Base-by-base conservation (phyloP, 1,140 invertebrate genomes). In the Atta cephalotes region DNA sequence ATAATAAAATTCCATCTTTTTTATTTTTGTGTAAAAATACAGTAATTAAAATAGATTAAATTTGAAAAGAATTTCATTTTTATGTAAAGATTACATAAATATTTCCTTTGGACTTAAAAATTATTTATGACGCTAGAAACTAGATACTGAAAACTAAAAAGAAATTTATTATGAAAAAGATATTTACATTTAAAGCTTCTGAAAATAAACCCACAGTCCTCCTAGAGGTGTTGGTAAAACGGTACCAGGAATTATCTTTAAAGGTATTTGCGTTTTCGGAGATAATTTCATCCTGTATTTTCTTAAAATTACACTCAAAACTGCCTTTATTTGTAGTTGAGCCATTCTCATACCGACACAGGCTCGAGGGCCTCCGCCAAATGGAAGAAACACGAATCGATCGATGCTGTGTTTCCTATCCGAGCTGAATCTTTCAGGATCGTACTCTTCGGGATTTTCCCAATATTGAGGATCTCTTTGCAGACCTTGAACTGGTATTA, bases 401-500 rank as follows among this genome's bases (percentile, higher is more conserved):
- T 45, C 35, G 74, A 77, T 58, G 25, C 5, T 56, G 9, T 35
- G 16, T 28, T 93, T 93, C 18, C 94, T 93, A 14, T 92, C 91
- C 39, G 39, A 10, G 9, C 9, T 45, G 90, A 97, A 97, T 86
- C 96, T 92, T 74, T 97, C 96, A 0, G 97, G 97, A 93, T 97
- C 95, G 90, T 97, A 97, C n/a, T 91, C 92, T 6, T 96, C 94
- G 0, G 97, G 97, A 66, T 97, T 93, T 3, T 96, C 94, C 91
- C 95, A 97, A 60, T 95, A 94, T 51, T 96, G 71, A 0, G 95
- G 92, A 90, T 97, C 95, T 21, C 80, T 78, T 12, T 95, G 95
- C 3, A 96, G 76, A 5, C 65, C 91, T 3, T 88, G 68, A 9
- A 93, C 56, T 0, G 95, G 92, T 35, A 96, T 93, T 9, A 90